These are phyloP conservation scores for Sturmia bella DNA, from an alignment of 2,888 invertebrate species.

Conservation along the genomic window DNA sequence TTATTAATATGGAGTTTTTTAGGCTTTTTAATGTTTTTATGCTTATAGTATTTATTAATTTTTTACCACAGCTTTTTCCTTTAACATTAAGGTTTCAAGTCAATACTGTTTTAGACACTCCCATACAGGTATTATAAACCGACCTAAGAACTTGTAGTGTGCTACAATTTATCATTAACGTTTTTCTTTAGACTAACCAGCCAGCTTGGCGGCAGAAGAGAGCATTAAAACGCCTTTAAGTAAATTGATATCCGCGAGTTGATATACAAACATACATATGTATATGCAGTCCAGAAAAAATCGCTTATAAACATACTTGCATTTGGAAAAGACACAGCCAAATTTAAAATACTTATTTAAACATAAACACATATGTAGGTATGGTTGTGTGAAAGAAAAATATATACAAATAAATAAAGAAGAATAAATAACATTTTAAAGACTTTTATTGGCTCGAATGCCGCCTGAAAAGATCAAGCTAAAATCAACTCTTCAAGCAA, in stretches of 20 bases:
- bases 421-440: constrained; percentile 51
- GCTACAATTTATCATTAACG: constrained; percentile 52
- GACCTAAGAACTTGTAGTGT: constrained; percentile 47
- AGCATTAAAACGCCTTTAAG: constrained; percentile 55
- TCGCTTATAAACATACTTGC: not conserved
- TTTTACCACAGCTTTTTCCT: too few species aligned
- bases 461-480: constrained; percentile 43
- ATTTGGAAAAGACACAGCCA: constrained; percentile 3
- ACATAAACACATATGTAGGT: too few species aligned
- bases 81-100: too few species aligned
- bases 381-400: too few species aligned
- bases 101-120: too few species aligned
- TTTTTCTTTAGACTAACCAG: constrained; percentile 51
- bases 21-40: too few species aligned
- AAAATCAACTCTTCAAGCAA: constrained; percentile 62
- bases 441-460: constrained; percentile 38
- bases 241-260: constrained; percentile 63
- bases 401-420: not conserved
- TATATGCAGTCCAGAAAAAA: not conserved
- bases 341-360: too few species aligned
- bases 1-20: too few species aligned
- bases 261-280: too few species aligned
- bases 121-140: not conserved
- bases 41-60: too few species aligned
- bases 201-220: constrained; percentile 70